Base-by-base conservation (phyloP, 2,113 vertebrate genomes). In the Bos indicus region DNA sequence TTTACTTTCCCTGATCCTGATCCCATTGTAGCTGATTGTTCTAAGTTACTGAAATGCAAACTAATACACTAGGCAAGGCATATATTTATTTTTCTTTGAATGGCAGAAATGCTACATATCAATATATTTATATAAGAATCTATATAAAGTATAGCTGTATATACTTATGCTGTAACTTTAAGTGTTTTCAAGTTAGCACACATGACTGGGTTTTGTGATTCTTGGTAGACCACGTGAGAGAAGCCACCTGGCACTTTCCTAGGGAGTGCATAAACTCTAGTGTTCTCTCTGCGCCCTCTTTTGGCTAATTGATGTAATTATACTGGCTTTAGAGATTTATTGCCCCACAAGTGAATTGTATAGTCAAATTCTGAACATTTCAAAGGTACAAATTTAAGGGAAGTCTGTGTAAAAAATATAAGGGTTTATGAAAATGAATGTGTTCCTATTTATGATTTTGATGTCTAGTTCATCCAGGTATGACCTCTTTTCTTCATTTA, bases 261-360 rank as follows among this genome's bases (percentile, higher is more conserved):
- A 28, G 81, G 80, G 57, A 54, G 46, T 54, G 28, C 59, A 23
- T 84, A 3, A 90, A 84, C 71, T 98, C 81, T 28, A 25, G 60
- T 96, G 97, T 98, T 97, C 97, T 93, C 77, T 83, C 95, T 97
- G 96, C 97, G 97, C 98, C 98, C 98, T 98, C 98, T 98, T 97
- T 98, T 97, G 98, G 98, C 90, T 97, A 86, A 80, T 40, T 67
- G 64, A 16, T 91, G 96, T 94, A 98, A 97, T 96, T 94, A 81
- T 95, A 33, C 28, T 93, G 91, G 12, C 33, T 96, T 74, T 57
- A 62, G 80, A 95, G 52, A 89, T 60, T 51, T 25, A 67, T 7
- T 83, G 7, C 33, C 80, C 84, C 17, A 30, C 78, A 17, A 56
- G 74, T 94, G 40, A 91, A 86, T 62, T 94, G 51, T 84, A 17